Conservation (phyloP, 2,888 invertebrate genomes). For the Troides helena region DNA sequence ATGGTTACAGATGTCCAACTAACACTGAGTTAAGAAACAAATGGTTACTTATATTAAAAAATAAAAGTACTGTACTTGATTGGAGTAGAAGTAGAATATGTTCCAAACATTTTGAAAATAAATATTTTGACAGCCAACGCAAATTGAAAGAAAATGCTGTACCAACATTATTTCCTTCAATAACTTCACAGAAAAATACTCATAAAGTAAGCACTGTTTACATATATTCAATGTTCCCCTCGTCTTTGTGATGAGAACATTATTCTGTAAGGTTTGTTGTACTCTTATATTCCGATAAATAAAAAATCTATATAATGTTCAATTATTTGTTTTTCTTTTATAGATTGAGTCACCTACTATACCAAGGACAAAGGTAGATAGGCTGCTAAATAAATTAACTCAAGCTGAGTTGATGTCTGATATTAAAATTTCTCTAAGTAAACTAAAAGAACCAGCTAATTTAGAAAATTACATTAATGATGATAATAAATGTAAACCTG, state of each 20-base stretch:
- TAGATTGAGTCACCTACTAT: slow-evolving; percentile 11
- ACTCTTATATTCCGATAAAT: background rate
- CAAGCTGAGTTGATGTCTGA: slow-evolving; percentile 59
- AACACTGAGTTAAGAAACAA: slow-evolving; percentile 57
- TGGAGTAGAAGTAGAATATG: slow-evolving; percentile 66
- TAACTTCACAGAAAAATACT: slow-evolving; percentile 28
- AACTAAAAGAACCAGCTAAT: slow-evolving; percentile 56
- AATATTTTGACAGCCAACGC: slow-evolving; percentile 58
- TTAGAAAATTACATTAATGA: slow-evolving; percentile 56
- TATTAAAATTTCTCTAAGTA: slow-evolving; percentile 51
- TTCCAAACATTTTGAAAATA: slow-evolving; percentile 66
- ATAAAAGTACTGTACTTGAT: slow-evolving; percentile 58
- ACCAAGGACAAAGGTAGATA: slow-evolving; percentile 48
- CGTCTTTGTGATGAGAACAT: background rate
- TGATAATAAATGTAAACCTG: slow-evolving; percentile 53
- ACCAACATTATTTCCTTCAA: slow-evolving; percentile 57
- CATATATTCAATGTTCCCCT: background rate
- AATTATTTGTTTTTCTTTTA: slow-evolving; percentile 14
- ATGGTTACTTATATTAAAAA: slow-evolving; percentile 61
- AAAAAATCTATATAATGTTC: background rate
- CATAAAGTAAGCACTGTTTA: slow-evolving; percentile 42
- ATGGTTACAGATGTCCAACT: slow-evolving; percentile 56
- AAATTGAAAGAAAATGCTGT: slow-evolving; percentile 59
- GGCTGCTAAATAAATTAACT: slow-evolving; percentile 49
- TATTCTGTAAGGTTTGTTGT: background rate